A percentile compares a stretch with the other conserved stretches of the same genome.
Evolutionary conservation across 1,140 invertebrate species (phyloP).

Genomic region (Drosophila varians): DNA sequence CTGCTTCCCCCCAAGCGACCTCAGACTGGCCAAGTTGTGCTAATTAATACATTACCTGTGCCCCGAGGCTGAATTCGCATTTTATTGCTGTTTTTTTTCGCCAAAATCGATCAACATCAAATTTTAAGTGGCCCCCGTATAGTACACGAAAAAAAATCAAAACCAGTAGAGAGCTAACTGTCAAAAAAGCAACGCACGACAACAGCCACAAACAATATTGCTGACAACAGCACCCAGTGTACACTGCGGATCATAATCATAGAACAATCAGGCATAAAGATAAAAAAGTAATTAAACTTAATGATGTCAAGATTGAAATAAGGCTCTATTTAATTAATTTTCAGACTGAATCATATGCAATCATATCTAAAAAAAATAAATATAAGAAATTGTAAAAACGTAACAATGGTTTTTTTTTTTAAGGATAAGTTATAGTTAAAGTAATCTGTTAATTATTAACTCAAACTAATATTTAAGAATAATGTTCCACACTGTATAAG

Average conservation of each 20-base stretch:
- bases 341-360: too few species aligned
- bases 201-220: slow-evolving; percentile 30
- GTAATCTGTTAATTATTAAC: neutral
- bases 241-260: slow-evolving; percentile 10
- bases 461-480: neutral
- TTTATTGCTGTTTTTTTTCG: slow-evolving; percentile 21
- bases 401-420: too few species aligned
- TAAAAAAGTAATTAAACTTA: neutral
- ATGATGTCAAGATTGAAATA: neutral
- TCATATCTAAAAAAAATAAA: too few species aligned
- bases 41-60: slow-evolving; percentile 46
- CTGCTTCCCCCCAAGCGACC: slow-evolving; percentile 11
- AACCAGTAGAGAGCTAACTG: slow-evolving; percentile 47
- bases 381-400: too few species aligned
- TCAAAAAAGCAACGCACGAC: slow-evolving; percentile 37
- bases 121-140: slow-evolving; percentile 22
- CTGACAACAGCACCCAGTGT: slow-evolving; percentile 13
- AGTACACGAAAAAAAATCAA: slow-evolving; percentile 30
- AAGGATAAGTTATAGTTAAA: neutral
- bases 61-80: slow-evolving; percentile 36
- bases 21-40: slow-evolving; percentile 21
- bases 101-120: slow-evolving; percentile 31
- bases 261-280: neutral
- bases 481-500: neutral
- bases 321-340: neutral